Evolutionary conservation across 2,797 vertebrate species (phyloP), one percentile per base, ranked within the genome.

Genomic region (Calcarius lapponicus): DNA sequence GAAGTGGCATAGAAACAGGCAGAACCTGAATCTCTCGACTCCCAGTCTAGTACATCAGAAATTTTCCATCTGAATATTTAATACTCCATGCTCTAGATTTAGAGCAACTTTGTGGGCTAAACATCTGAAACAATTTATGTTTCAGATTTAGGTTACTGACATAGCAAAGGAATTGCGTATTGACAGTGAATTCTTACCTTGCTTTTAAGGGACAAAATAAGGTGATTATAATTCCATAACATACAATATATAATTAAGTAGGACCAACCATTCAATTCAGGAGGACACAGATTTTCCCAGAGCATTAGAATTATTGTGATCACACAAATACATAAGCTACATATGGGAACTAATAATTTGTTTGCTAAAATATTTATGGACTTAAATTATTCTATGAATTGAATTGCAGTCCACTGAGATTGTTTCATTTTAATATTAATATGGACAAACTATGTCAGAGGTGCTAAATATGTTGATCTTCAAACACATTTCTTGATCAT

Each of bases 291-390:
- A 64, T 74, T 88, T 91, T 73, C 93, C 61, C 75, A 78, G 43
- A 70, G 48, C n/a, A 61, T 82, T 74, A 73, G 58, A 90, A 61
- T 81, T 82, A 93, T 89, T 96, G 80, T 72, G 58, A 66, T 79
- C 69, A 53, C 60, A 78, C 21, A 73, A 74, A 80, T 47, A 88
- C 29, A 67, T 67, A 71, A 93, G 28, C n/a, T 84, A 85, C n/a
- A 38, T 60, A 62, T 1, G 8, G 20, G 17, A 93, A 18, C 28
- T 88, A 84, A 81, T 84, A 92, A 81, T 38, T 22, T 36, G 1
- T 90, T 93, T 84, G 24, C 56, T 92, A 60, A 97, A 97, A 90
- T 93, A 96, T 93, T 95, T 93, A 95, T 88, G 31, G 65, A 51
- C 22, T 58, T 42, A 79, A 92, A 95, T 81, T 91, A 90, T 93